phyloP scores from a whole-genome alignment of 2,797 vertebrate genomes.

The Clarias laeviceps region DNA sequence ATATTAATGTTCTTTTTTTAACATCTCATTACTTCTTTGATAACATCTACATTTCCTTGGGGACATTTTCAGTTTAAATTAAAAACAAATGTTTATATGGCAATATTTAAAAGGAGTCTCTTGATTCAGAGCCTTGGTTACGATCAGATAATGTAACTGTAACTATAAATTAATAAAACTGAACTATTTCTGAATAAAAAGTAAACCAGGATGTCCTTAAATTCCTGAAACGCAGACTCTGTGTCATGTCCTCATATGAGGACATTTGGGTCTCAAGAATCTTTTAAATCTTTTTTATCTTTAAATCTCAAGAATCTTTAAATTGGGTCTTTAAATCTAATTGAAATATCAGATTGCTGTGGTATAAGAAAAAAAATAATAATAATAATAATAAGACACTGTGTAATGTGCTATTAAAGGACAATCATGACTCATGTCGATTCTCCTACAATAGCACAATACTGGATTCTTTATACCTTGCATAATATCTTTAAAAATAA shows the following conservation, averaged over 20 bases:
- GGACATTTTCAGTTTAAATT: background rate
- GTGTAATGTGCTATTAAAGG: background rate
- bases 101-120: background rate
- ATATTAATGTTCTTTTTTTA: background rate
- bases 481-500: background rate
- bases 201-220: background rate
- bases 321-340: too few species aligned
- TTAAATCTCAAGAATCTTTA: too few species aligned
- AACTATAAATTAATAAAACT: background rate
- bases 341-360: background rate
- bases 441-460: background rate
- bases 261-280: too few species aligned
- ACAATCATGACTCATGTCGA: background rate
- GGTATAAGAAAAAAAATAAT: background rate
- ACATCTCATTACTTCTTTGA: background rate
- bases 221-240: background rate
- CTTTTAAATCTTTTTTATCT: too few species aligned
- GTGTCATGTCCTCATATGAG: too few species aligned
- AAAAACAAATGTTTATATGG: background rate
- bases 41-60: too few species aligned
- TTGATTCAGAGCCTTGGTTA: background rate
- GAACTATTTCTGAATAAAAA: background rate
- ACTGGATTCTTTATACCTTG: background rate
- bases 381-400: background rate
- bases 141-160: background rate